phyloP scores from a whole-genome alignment of 2,113 vertebrate species.

The Saccopteryx leptura region DNA sequence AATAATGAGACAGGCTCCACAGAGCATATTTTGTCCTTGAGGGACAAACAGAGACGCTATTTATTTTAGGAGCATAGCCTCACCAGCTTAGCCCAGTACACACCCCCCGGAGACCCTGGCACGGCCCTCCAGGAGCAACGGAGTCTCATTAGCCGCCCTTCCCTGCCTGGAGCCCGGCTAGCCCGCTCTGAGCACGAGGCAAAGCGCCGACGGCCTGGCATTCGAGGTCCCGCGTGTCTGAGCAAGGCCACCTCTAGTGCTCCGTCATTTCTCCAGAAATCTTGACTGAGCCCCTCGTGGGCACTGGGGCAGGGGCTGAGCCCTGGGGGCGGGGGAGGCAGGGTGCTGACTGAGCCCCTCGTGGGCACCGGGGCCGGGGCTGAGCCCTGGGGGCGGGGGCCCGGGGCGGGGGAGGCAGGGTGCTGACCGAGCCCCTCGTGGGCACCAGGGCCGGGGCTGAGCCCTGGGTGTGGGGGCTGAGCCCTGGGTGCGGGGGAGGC shows the following conservation, averaged over 20 bases:
- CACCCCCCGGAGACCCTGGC: neutral
- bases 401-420: no score
- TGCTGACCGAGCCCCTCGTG: neutral
- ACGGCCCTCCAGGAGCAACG: neutral
- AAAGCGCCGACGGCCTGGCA: neutral
- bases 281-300: neutral
- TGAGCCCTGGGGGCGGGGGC: no score
- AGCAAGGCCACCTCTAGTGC: neutral
- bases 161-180: conserved; percentile 20
- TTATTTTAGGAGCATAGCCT: conserved; percentile 73
- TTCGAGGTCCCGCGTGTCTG: neutral
- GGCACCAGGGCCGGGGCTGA: neutral
- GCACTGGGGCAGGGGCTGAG: neutral
- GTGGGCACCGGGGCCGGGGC: no score
- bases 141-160: conserved; percentile 42
- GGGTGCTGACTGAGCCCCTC: no score
- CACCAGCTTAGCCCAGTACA: conserved; percentile 18
- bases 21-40: conserved; percentile 62
- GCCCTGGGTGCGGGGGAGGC: no score
- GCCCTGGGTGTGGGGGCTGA: no score
- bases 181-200: neutral
- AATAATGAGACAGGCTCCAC: conserved; percentile 26
- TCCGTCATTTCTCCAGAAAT: neutral
- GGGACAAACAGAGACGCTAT: conserved; percentile 71
- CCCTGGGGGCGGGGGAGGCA: no score